phyloP scores from a whole-genome alignment of 2,113 vertebrate species.

The Melanocharis versteri region DNA sequence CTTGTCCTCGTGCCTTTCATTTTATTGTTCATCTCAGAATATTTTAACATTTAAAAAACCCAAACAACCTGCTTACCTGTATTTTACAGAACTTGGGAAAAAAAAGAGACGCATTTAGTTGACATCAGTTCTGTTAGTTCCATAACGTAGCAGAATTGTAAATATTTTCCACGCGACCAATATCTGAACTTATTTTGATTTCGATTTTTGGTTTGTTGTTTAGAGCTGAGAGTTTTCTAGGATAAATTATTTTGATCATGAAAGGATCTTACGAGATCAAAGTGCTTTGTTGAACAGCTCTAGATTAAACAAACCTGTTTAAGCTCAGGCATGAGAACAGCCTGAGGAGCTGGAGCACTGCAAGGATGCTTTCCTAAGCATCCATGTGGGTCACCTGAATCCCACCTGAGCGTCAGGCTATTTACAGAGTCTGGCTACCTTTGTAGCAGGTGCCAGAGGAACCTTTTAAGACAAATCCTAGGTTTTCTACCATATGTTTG shows the following conservation, averaged over 20 bases:
- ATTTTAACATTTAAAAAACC: background rate
- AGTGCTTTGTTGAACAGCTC: background rate
- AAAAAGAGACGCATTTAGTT: background rate
- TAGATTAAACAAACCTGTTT: background rate
- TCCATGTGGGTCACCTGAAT: background rate
- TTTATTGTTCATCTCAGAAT: background rate
- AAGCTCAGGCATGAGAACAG: background rate
- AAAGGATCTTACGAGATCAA: background rate
- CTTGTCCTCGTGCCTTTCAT: background rate
- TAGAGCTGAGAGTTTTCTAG: background rate
- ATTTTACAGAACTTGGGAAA: background rate
- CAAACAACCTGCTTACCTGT: background rate
- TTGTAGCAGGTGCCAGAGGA: background rate
- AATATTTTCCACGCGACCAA: background rate
- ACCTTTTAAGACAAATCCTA: background rate
- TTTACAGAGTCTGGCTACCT: background rate
- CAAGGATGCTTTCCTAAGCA: background rate
- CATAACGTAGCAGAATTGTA: background rate
- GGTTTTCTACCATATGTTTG: background rate
- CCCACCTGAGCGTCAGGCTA: background rate
- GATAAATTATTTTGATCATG: background rate
- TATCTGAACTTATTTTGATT: fast-evolving
- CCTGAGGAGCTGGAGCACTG: background rate
- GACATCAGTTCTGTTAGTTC: background rate
- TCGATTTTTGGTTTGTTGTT: background rate